Evolutionary conservation across 2,797 vertebrate genomes (phyloP), one percentile per base, ranked within the genome.

Genomic region (Neostethus bicornis): DNA sequence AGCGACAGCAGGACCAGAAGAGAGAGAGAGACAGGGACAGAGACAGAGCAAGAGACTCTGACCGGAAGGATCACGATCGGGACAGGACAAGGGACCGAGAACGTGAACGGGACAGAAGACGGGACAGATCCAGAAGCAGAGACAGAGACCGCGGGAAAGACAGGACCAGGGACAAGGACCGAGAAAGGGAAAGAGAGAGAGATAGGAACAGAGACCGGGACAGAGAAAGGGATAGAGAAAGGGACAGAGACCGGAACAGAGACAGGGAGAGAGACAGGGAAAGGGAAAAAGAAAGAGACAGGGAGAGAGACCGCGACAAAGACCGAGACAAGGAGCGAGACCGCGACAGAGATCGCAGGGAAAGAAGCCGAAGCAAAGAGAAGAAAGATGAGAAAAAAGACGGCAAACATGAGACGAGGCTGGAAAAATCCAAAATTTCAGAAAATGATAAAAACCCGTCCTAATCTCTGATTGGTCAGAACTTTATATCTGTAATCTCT

Each of bases 331-430:
- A 77, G 26, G 86, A 90, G 11, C n/a, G n/a, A n/a, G n/a, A n/a
- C n/a, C n/a, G n/a, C n/a, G n/a, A n/a, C n/a, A n/a, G n/a, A n/a
- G n/a, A 54, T 79, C 83, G 42, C 11, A 11, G 19, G 10, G 39
- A 42, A 0, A 11, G 5, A 10, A 39, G 41, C 24, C 50, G 66
- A 8, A 85, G 83, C 2, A 60, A 67, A 4, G 85, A 86, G 3
- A 47, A 71, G 20, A 39, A 59, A 1, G 53, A 66, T n/a, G 70
- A 76, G 25, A 86, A 90, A 10, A 60, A 75, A 24, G 81, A 97
- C 77, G 70, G 52, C 7, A 95, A 92, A 89, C 81, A 88, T 0
- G 93, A 95, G 64, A 63, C 80, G 63, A 65, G 78, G 77, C 95
- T 79, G 73, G 93, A 85, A 52, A 90, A 59, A 62, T 92, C 3